These are phyloP conservation scores for Danionella dracula DNA, from an alignment of 2,797 vertebrate species.

Conservation along the genomic window DNA sequence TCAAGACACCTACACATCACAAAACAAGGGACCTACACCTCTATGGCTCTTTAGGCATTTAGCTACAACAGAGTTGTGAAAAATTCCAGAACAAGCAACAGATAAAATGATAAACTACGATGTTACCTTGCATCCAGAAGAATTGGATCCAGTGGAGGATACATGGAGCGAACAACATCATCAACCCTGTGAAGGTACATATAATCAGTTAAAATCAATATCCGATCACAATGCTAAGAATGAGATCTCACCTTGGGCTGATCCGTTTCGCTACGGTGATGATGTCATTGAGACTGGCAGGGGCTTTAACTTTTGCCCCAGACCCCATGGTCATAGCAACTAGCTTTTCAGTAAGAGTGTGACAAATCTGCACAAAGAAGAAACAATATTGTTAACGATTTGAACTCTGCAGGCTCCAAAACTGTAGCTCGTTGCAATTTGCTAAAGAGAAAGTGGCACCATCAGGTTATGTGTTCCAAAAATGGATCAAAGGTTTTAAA, in stretches of 20 bases:
- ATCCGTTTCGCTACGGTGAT: constrained; percentile 93
- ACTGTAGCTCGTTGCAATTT: too few species aligned
- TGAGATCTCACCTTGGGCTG: constrained; percentile 86
- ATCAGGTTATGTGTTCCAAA: too few species aligned
- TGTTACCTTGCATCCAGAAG: constrained; percentile 90
- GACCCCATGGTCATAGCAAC: constrained; percentile 98
- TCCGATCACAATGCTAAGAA: not conserved
- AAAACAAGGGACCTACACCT: too few species aligned
- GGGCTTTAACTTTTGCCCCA: constrained; percentile 87
- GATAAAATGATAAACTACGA: too few species aligned
- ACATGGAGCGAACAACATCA: constrained; percentile 93
- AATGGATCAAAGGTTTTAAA: too few species aligned
- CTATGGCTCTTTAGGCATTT: too few species aligned
- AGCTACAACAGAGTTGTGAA: too few species aligned
- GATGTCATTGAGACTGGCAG: constrained; percentile 88
- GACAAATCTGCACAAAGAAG: constrained; percentile 78
- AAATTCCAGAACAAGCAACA: too few species aligned
- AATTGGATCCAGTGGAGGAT: constrained; percentile 91
- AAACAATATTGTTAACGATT: too few species aligned
- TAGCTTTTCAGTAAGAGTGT: constrained; percentile 92
- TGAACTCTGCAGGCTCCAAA: too few species aligned
- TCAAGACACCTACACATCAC: too few species aligned
- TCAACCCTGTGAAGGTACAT: constrained; percentile 76
- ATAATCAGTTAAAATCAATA: not conserved
- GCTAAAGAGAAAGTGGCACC: too few species aligned